These are phyloP conservation scores for Solenopsis invicta DNA, from an alignment of 1,140 invertebrate genomes.

Conservation along the genomic window DNA sequence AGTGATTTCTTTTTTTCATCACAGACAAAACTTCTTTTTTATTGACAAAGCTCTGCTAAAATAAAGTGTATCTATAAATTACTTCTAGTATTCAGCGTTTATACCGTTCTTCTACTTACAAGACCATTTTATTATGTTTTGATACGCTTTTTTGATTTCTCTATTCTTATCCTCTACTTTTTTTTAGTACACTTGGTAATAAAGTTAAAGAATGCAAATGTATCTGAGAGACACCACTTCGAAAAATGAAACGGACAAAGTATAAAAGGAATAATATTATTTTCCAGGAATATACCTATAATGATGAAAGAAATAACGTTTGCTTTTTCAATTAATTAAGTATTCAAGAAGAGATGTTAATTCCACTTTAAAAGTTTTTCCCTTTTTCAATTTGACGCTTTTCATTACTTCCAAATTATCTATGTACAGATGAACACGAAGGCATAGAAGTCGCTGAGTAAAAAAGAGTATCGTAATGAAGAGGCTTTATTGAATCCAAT, in stretches of 20 bases:
- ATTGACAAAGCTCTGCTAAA: neutral
- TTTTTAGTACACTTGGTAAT: no score
- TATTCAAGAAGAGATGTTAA: slow-evolving; percentile 31
- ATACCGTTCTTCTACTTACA: neutral
- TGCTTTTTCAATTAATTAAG: slow-evolving; percentile 10
- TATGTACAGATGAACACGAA: slow-evolving; percentile 41
- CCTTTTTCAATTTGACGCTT: slow-evolving; percentile 33
- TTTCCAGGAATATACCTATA: neutral
- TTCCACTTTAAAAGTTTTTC: slow-evolving; percentile 15
- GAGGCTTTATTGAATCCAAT: slow-evolving; percentile 62
- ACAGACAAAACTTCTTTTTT: no score
- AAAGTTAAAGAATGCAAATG: neutral
- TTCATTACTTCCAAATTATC: slow-evolving; percentile 57
- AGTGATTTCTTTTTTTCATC: neutral
- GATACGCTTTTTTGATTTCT: neutral
- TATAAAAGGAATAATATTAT: neutral
- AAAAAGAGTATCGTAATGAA: slow-evolving; percentile 58
- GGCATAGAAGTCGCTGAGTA: slow-evolving; percentile 45
- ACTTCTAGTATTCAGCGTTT: neutral
- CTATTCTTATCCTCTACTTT: neutral
- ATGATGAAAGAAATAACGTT: neutral
- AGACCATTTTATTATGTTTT: neutral
- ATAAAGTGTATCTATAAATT: neutral
- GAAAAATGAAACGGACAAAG: slow-evolving; percentile 2
- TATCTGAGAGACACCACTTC: neutral